Evolutionary conservation across 2,888 invertebrate genomes (phyloP).

Genomic region (Macroteleia sp.): DNA sequence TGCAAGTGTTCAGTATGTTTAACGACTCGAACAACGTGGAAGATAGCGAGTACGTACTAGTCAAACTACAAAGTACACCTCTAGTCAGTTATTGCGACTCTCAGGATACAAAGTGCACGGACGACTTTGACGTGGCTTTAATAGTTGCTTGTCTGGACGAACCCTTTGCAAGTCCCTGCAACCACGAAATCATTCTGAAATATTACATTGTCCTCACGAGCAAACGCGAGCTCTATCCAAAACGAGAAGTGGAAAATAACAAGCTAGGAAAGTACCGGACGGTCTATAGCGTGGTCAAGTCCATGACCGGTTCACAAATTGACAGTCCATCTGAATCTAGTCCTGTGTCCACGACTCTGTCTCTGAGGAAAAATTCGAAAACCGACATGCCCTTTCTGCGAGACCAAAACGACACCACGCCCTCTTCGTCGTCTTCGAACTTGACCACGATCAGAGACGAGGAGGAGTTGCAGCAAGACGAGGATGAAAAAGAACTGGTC

Average conservation of each 20-base stretch:
- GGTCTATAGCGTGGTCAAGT: slow-evolving; percentile 84
- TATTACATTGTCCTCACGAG: slow-evolving; percentile 80
- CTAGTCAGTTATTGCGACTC: slow-evolving; percentile 86
- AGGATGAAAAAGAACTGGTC: slow-evolving; percentile 57
- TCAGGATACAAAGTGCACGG: slow-evolving; percentile 86
- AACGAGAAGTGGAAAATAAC: slow-evolving; percentile 86
- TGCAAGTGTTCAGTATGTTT: slow-evolving; percentile 88
- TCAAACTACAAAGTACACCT: slow-evolving; percentile 86
- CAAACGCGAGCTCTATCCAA: slow-evolving; percentile 86
- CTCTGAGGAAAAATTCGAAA: slow-evolving; percentile 61
- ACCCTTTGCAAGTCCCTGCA: slow-evolving; percentile 70
- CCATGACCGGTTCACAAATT: slow-evolving; percentile 71
- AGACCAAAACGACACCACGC: slow-evolving; percentile 39
- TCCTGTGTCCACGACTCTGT: slow-evolving; percentile 66
- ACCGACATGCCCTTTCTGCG: slow-evolving; percentile 47
- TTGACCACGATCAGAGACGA: slow-evolving; percentile 53
- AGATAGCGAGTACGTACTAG: slow-evolving; percentile 87
- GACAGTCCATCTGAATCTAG: slow-evolving; percentile 75
- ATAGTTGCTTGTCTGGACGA: slow-evolving; percentile 87
- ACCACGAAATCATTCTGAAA: slow-evolving; percentile 78
- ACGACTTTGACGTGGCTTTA: slow-evolving; percentile 88
- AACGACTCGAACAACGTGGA: slow-evolving; percentile 84
- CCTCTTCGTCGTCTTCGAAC: slow-evolving; percentile 44
- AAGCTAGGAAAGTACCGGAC: slow-evolving; percentile 87
- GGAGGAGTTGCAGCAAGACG: slow-evolving; percentile 19